Base-by-base conservation (phyloP, 2,797 vertebrate genomes). In the Schizopygopsis malacanthus region DNA sequence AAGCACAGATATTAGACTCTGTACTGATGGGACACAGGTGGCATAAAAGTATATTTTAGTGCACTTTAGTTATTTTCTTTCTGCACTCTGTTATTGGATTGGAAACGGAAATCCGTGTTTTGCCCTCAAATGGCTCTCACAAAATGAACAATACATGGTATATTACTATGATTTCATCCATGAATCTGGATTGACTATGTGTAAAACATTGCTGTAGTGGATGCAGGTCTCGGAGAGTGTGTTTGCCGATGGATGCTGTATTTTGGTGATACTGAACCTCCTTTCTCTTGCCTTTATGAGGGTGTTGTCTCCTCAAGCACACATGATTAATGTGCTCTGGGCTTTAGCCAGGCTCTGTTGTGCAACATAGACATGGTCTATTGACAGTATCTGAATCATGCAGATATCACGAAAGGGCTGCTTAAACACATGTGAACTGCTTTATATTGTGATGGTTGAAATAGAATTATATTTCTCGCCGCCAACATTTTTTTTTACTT, bases 311-410 rank as follows among this genome's bases (percentile, higher is more conserved):
- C 87, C 85, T 90, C 33, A 87, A 85, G 45, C 85, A 78, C 84
- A 50, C n/a, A 84, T 93, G 92, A 93, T 93, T 88, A 91, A 93
- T 94, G 93, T 83, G 79, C 45, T 72, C 81, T 92, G 89, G 92
- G 85, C 89, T 89, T 84, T 87, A 89, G 90, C 86, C 71, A 16
- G 54, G 79, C 70, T 90, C 87, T 80, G 90, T 92, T 90, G 91
- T 90, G 91, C 87, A 94, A 93, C 92, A 88, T 86, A 90, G 90
- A 85, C 88, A 93, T n/a, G 90, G 92, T 93, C 93, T 91, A 91
- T 93, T 93, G 91, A 92, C 79, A 88, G 22, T 90, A 90, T 93
- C 90, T 95, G 93, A 94, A 89, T 93, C 92, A 92, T 93, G 91
- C 85, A 93, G 90, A 79, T 73, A 79, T 67, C 84, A 86, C 65